These are phyloP conservation scores for Rhopilema esculentum DNA, from an alignment of 30 jellyfish, hydroid and myxozoan genomes.

Conservation along the genomic window DNA sequence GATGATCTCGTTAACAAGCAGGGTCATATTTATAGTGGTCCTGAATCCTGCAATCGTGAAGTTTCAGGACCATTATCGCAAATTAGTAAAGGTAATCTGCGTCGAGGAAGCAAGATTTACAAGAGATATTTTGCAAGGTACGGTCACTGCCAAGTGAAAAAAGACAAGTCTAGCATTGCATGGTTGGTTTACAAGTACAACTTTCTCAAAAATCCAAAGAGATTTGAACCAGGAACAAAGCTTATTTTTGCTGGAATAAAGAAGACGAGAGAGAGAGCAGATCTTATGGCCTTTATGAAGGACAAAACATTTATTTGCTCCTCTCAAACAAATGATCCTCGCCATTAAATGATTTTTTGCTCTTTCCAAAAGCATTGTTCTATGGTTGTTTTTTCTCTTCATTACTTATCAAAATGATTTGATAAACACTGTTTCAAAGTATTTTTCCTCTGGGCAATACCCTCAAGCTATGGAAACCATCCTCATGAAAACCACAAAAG, in stretches of 20 bases:
- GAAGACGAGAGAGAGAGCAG: constrained; percentile 53
- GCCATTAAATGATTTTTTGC: neutral
- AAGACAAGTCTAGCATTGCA: constrained; percentile 3
- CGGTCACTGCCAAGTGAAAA: constrained; percentile 4
- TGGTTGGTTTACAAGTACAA: constrained; percentile 5
- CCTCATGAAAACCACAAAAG: too few species aligned
- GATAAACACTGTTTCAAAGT: too few species aligned
- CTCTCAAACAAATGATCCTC: neutral
- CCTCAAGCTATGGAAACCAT: too few species aligned
- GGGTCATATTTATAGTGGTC: constrained; percentile 63
- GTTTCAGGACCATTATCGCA: neutral
- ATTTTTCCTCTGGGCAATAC: too few species aligned
- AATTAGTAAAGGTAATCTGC: constrained; percentile 13
- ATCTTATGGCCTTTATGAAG: constrained; percentile 26
- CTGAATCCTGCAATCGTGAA: constrained; percentile 28
- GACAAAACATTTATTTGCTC: too few species aligned
- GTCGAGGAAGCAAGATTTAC: constrained; percentile 11
- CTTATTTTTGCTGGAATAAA: constrained; percentile 49
- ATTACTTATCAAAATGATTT: too few species aligned
- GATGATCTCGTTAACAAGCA: constrained; percentile 53
- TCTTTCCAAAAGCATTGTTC: too few species aligned
- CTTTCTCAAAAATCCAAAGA: constrained; percentile 44
- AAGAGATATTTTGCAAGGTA: constrained; percentile 1
- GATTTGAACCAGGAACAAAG: constrained; percentile 32
- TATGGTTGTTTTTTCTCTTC: too few species aligned